Conservation (phyloP, 2,113 vertebrate genomes). For the Bagarius yarrelli region DNA sequence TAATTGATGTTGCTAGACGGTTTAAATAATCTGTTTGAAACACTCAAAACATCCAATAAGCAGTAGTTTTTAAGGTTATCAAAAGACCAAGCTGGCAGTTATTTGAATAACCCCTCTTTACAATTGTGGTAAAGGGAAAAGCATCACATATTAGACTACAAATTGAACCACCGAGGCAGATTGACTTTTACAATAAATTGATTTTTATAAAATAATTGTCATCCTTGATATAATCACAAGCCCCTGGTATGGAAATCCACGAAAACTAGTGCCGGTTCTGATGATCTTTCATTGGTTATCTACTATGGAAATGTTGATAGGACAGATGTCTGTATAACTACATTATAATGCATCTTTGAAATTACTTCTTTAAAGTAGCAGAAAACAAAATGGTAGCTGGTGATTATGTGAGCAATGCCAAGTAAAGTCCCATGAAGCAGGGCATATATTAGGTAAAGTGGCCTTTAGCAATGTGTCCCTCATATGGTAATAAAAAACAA, state of each 20-base stretch:
- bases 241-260: not conserved
- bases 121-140: not conserved
- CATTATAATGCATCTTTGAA: slow-evolving; percentile 15
- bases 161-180: not conserved
- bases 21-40: not conserved
- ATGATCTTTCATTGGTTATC: not conserved
- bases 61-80: too few species aligned
- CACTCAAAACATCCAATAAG: not conserved
- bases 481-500: slow-evolving; percentile 64
- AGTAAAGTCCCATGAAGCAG: slow-evolving; percentile 66
- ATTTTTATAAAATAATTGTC: not conserved
- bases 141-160: not conserved
- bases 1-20: too few species aligned
- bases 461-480: slow-evolving; percentile 64
- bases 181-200: not conserved
- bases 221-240: slow-evolving; percentile 2
- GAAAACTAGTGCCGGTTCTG: not conserved
- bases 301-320: slow-evolving; percentile 13
- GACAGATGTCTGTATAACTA: not conserved
- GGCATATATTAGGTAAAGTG: slow-evolving; percentile 67
- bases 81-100: not conserved
- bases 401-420: slow-evolving; percentile 51
- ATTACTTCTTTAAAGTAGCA: not conserved
- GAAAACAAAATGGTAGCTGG: slow-evolving; percentile 60
- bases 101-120: not conserved